These are phyloP conservation scores for Psilopsiagon aymara DNA, from an alignment of 2,113 vertebrate genomes.

Conservation along the genomic window DNA sequence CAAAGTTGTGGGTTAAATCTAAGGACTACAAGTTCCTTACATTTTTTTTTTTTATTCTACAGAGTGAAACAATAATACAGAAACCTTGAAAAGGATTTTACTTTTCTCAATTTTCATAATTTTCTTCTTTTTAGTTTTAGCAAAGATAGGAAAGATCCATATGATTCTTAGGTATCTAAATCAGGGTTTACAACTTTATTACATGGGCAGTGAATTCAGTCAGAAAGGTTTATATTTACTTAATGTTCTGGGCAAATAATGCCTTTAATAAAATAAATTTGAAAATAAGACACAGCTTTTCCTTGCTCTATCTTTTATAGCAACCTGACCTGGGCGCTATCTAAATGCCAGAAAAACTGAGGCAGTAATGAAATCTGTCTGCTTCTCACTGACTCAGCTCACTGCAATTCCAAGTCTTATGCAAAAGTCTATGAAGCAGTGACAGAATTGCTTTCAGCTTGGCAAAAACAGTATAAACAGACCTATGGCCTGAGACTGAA, in stretches of 20 bases:
- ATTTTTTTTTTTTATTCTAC: neutral
- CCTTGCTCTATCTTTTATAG: neutral
- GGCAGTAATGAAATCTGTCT: constrained; percentile 18
- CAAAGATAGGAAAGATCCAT: neutral
- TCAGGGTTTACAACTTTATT: neutral
- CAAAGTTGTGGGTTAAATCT: neutral
- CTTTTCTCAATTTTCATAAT: neutral
- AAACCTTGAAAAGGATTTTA: neutral
- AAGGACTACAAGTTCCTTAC: neutral
- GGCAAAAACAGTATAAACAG: constrained; percentile 39
- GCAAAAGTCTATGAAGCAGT: neutral
- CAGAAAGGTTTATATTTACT: neutral
- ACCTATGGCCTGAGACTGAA: constrained; percentile 15
- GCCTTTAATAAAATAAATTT: neutral
- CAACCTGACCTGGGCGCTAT: constrained; percentile 23
- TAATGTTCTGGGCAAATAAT: neutral
- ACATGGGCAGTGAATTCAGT: neutral
- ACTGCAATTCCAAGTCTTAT: neutral
- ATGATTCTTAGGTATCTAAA: neutral
- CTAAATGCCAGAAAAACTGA: constrained; percentile 48
- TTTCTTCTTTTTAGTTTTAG: neutral
- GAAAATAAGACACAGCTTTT: neutral
- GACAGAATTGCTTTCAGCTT: constrained; percentile 40
- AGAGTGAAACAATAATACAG: neutral
- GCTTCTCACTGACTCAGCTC: neutral